Base-by-base conservation (phyloP, 92 coral and sea anemone species). In the Porites divaricata region DNA sequence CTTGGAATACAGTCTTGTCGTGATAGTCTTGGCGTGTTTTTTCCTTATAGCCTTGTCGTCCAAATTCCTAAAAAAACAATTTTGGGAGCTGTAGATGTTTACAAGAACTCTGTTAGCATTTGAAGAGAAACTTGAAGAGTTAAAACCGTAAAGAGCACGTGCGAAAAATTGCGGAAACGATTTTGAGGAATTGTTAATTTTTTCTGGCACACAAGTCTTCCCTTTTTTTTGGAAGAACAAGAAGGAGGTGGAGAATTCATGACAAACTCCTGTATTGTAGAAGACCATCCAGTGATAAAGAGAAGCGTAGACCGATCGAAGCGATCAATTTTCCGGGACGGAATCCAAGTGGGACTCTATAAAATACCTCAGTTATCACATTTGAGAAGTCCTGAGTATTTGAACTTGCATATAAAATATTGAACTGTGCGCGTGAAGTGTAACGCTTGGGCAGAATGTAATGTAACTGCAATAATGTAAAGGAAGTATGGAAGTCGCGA, bases 1-100 rank as follows among this genome's bases (percentile, higher is more conserved):
- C 26, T 20, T 82, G 79, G 86, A 82, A 16, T 82, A 72, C 86
- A 82, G 86, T 49, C 71, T 62, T 16, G 86, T 82, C 15, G 79
- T 82, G 25, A 62, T 82, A 12, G 70, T 63, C 8, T 17, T 82
- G 71, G 86, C 63, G 25, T 72, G 86, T 73, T 82, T 82, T 72
- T 24, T 82, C 62, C 79, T 82, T 1, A 20, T 82, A 15, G 72
- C 86, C 51, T 28, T 72, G 22, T 82, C 79, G 6, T 72, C 86
- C 72, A 82, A 79, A 73, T 52, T 72, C 16, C 86, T 82, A 8
- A 72, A 63, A 63, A 4, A 35, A 35, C 45, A 35, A 35, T 35
- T 35, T 35, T 5, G 45, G 45, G 45, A 35, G 45, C 45, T 35
- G 45, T 50, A 82, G 50, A 49, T 72, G 59, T 61, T 25, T 21